phyloP scores from a whole-genome alignment of 2,113 vertebrate species.

The Muntiacus reevesi region DNA sequence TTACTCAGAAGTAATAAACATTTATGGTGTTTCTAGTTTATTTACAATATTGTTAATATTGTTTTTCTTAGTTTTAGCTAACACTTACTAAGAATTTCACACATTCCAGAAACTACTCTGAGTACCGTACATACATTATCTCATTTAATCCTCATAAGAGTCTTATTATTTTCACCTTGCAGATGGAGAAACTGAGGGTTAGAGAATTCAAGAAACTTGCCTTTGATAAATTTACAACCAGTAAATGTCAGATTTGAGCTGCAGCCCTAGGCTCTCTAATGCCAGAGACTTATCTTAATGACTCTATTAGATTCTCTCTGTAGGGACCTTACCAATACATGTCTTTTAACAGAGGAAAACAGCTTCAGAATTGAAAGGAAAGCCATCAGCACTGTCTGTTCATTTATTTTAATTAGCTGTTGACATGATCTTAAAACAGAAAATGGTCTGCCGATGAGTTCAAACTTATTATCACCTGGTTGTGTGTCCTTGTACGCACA shows the following conservation, averaged over 20 bases:
- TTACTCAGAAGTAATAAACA: not conserved
- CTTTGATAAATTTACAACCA: not conserved
- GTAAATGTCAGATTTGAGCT: not conserved
- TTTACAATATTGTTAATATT: not conserved
- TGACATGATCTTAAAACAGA: not conserved
- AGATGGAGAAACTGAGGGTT: not conserved
- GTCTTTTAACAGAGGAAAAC: not conserved
- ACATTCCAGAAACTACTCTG: not conserved
- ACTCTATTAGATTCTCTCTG: not conserved
- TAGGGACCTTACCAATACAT: not conserved
- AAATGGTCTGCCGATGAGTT: not conserved
- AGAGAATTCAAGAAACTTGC: not conserved
- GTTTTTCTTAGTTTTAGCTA: conserved; percentile 26
- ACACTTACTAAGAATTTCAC: conserved; percentile 15
- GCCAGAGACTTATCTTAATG: not conserved
- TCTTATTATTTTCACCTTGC: conserved; percentile 9
- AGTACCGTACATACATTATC: not conserved
- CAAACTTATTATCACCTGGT: not conserved
- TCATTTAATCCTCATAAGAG: not conserved
- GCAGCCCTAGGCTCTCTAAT: not conserved
- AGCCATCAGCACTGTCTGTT: not conserved
- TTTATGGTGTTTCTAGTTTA: not conserved
- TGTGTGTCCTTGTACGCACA: not conserved
- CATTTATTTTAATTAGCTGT: not conserved
- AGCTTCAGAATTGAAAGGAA: conserved; percentile 3